Evolutionary conservation across 2,888 invertebrate genomes (phyloP).

Genomic region (Cancer borealis): DNA sequence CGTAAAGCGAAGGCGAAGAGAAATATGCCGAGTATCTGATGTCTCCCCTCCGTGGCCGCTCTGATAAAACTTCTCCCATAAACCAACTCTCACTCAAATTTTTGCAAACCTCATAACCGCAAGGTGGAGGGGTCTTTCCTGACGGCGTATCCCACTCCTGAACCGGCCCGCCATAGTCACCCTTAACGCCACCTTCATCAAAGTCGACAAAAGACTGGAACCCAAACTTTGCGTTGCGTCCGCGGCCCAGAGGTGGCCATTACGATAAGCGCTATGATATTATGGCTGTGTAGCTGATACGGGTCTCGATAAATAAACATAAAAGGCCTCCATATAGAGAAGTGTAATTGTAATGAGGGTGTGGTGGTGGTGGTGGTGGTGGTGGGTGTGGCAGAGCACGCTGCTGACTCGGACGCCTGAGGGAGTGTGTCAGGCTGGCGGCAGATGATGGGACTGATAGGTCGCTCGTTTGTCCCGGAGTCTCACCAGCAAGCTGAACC

Average conservation of each 20-base stretch:
- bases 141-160: slow-evolving; percentile 39
- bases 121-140: slow-evolving; percentile 51
- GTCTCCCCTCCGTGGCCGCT: slow-evolving; percentile 47
- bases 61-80: slow-evolving; percentile 73
- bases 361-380: not conserved
- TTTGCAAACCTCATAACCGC: slow-evolving; percentile 71
- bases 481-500: slow-evolving; percentile 56
- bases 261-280: slow-evolving; percentile 75
- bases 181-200: not conserved
- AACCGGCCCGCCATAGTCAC: not conserved
- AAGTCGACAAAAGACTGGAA: not conserved
- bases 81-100: slow-evolving; percentile 70
- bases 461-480: slow-evolving; percentile 48
- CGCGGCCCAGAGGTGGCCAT: slow-evolving; percentile 11
- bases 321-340: slow-evolving; percentile 69
- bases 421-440: slow-evolving; percentile 1
- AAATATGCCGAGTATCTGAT: slow-evolving; percentile 69
- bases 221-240: not conserved
- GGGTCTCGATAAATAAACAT: slow-evolving; percentile 74
- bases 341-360: slow-evolving; percentile 72
- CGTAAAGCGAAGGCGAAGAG: slow-evolving; percentile 43
- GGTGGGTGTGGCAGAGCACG: not conserved
- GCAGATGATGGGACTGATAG: slow-evolving; percentile 42
- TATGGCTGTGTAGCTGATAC: slow-evolving; percentile 73
- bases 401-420: not conserved